Conservation (phyloP, 2,113 vertebrate species). For the Leptobrachium leishanense region DNA sequence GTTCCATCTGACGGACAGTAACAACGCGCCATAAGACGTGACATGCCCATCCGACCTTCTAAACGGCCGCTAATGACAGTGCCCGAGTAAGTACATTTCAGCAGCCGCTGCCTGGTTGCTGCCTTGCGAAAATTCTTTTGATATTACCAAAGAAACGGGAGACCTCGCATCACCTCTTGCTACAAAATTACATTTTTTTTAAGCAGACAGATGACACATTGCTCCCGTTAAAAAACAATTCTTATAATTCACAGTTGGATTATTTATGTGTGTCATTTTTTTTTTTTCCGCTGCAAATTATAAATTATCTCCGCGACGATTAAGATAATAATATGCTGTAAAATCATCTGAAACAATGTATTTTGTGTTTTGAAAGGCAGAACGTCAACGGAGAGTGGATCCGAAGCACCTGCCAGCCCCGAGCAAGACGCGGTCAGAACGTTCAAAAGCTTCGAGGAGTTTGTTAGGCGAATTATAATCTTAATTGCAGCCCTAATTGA, state of each 20-base stretch:
- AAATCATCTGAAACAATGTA: constrained; percentile 50
- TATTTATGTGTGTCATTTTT: constrained; percentile 65
- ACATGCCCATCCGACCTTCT: not conserved
- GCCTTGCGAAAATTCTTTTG: not conserved
- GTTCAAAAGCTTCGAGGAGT: constrained; percentile 53
- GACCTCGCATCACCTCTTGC: not conserved
- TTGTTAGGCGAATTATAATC: constrained; percentile 69
- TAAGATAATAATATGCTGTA: too few species aligned
- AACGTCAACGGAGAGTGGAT: constrained; percentile 43
- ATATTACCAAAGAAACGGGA: not conserved
- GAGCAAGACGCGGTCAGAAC: constrained; percentile 53
- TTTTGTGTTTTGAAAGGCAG: constrained; percentile 49
- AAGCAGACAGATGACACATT: constrained; percentile 51
- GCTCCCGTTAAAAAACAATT: constrained; percentile 58
- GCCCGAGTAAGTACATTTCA: not conserved
- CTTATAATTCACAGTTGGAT: constrained; percentile 60
- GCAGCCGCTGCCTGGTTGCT: not conserved
- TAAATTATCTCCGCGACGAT: too few species aligned
- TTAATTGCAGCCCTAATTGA: constrained; percentile 75
- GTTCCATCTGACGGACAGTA: not conserved
- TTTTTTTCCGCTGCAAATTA: not conserved
- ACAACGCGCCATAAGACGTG: not conserved
- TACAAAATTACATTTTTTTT: constrained; percentile 33
- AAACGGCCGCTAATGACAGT: constrained; percentile 7
- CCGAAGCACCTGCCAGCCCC: constrained; percentile 55